Percentiles rank a stretch among this genome's conserved stretches.
These are phyloP conservation scores for Bagarius yarrelli DNA, from an alignment of 2,113 vertebrate genomes.

Conservation along the genomic window DNA sequence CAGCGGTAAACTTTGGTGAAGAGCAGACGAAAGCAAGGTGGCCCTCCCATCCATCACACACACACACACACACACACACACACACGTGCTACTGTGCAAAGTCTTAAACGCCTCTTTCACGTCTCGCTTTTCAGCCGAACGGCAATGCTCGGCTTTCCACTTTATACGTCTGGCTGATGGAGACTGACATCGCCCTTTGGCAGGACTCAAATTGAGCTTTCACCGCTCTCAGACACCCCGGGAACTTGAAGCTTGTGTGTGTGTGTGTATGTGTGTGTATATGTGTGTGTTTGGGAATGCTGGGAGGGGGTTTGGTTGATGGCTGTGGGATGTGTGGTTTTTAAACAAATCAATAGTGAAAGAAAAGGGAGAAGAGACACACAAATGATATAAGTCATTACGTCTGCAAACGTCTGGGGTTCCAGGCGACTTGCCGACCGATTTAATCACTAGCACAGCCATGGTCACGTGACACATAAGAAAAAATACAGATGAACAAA, in stretches of 20 bases:
- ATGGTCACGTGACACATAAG: not conserved
- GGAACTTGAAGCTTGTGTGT: not conserved
- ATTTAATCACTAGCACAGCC: not conserved
- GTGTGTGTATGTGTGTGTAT: conserved; percentile 5
- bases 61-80: conserved; percentile 41
- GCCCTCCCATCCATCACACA: conserved; percentile 85
- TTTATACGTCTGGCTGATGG: conserved; percentile 39
- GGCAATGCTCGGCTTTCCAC: conserved; percentile 19
- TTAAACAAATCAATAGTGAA: conserved; percentile 46
- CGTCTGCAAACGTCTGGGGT: conserved; percentile 32
- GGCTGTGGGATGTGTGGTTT: conserved; percentile 29
- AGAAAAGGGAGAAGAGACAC: conserved; percentile 1
- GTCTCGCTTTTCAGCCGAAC: conserved; percentile 22
- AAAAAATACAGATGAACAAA: no score
- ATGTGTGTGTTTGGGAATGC: not conserved
- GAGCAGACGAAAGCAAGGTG: conserved; percentile 60
- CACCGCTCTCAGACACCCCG: conserved; percentile 1
- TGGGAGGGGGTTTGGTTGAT: conserved; percentile 13
- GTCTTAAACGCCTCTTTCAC: conserved; percentile 41
- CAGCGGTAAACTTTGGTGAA: conserved; percentile 78
- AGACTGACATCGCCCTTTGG: conserved; percentile 44
- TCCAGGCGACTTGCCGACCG: not conserved
- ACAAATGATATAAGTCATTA: conserved; percentile 43
- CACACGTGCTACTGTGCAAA: not conserved
- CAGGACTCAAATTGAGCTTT: conserved; percentile 12